Evolutionary conservation across 2,113 vertebrate species (phyloP).

Genomic region (Paralichthys olivaceus): DNA sequence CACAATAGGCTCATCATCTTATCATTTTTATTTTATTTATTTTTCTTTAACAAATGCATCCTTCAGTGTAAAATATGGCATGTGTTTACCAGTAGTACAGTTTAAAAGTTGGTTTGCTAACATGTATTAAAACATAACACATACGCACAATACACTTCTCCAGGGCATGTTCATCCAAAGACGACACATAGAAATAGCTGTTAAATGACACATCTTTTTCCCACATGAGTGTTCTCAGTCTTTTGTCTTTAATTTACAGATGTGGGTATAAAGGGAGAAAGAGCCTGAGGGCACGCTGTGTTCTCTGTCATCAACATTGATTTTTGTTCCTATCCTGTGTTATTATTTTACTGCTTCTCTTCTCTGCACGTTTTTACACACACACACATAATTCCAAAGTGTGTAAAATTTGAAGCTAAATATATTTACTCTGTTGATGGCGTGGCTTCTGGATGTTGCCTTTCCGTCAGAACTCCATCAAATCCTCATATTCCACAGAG

Average conservation of each 20-base stretch:
- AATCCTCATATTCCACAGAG: constrained; percentile 5
- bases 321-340: constrained; percentile 15
- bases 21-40: constrained; percentile 1
- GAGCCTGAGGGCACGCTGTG: constrained; percentile 13
- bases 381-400: neutral
- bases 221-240: constrained; percentile 12
- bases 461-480: neutral
- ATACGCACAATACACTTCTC: neutral
- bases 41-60: neutral
- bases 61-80: neutral
- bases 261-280: constrained; percentile 30
- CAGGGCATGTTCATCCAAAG: neutral
- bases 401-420: constrained; percentile 7
- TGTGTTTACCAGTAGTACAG: neutral
- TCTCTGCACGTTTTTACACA: neutral
- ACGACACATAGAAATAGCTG: neutral
- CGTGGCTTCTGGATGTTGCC: neutral
- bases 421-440: neutral
- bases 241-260: constrained; percentile 45
- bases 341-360: constrained; percentile 10
- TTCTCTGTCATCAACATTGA: constrained; percentile 30
- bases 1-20: neutral
- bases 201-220: constrained; percentile 20
- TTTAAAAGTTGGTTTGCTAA: neutral
- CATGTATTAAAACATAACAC: neutral